Percentiles rank a stretch among this genome's conserved stretches.
Evolutionary conservation across 2,113 vertebrate species (phyloP).

Genomic region (Dipodomys ordii): DNA sequence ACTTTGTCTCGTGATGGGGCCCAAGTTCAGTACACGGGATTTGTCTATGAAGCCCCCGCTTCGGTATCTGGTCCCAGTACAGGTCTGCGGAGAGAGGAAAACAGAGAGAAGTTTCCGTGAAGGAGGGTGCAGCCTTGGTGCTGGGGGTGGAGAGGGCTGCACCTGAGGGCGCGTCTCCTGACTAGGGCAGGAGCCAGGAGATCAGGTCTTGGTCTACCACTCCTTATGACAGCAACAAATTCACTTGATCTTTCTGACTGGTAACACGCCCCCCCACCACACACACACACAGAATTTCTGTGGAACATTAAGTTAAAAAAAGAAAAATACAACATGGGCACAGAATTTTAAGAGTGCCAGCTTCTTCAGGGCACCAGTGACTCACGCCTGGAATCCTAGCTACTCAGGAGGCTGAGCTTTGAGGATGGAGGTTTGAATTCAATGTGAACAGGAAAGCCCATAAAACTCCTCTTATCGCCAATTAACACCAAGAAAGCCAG

Average conservation of each 20-base stretch:
- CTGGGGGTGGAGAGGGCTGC: too few relatives aligned
- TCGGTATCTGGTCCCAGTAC: conserved; percentile 49
- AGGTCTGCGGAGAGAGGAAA: conserved; percentile 46
- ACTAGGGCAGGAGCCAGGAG: too few relatives aligned
- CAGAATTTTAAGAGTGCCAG: background rate
- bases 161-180: too few relatives aligned
- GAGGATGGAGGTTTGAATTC: too few relatives aligned
- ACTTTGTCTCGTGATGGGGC: conserved; percentile 72
- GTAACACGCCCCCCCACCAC: background rate
- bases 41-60: conserved; percentile 32
- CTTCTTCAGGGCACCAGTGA: too few relatives aligned
- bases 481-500: too few relatives aligned
- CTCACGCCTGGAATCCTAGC: too few relatives aligned
- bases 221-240: background rate
- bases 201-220: too few relatives aligned
- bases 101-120: background rate
- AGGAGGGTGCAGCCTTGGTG: too few relatives aligned
- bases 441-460: too few relatives aligned
- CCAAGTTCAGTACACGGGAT: conserved; percentile 66
- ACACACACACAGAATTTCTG: background rate
- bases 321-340: background rate
- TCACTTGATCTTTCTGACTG: background rate
- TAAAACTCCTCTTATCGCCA: too few relatives aligned
- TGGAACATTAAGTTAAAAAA: background rate
- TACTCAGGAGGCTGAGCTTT: too few relatives aligned